Evolutionary conservation across 1,140 invertebrate genomes (phyloP).

Genomic region (Brachionus paranguensis): DNA sequence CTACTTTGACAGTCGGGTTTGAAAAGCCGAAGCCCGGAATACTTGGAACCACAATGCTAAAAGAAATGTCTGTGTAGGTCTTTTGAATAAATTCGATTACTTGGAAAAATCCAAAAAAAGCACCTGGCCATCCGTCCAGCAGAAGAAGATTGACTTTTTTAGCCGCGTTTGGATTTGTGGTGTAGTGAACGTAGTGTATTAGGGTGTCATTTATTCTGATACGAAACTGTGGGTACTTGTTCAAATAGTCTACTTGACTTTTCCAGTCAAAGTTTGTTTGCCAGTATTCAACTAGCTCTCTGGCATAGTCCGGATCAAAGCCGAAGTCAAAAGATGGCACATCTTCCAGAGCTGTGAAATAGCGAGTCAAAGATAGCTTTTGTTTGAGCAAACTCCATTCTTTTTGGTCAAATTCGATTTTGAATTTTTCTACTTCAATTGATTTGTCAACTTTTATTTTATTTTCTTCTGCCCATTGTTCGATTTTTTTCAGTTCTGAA

Average conservation of each 20-base stretch:
- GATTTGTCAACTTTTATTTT: not conserved
- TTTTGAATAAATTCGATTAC: conserved; percentile 58
- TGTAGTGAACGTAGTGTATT: conserved; percentile 62
- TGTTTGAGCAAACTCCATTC: conserved; percentile 16
- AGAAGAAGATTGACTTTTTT: conserved; percentile 62
- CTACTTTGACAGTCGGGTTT: conserved; percentile 52
- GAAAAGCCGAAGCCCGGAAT: conserved; percentile 80
- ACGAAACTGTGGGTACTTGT: conserved; percentile 67
- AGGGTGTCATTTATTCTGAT: conserved; percentile 65
- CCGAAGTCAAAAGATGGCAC: conserved; percentile 17
- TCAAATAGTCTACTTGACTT: conserved; percentile 64
- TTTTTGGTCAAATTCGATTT: conserved; percentile 12
- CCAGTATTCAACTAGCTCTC: conserved; percentile 68
- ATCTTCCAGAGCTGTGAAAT: not conserved
- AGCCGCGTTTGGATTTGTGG: conserved; percentile 51
- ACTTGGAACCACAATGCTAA: conserved; percentile 73
- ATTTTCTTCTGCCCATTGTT: conserved; percentile 10
- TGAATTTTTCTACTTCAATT: not conserved
- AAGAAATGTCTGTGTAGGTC: conserved; percentile 54
- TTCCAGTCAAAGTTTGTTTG: conserved; percentile 67
- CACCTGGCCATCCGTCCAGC: conserved; percentile 81
- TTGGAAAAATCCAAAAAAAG: conserved; percentile 75
- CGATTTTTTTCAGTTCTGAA: not conserved
- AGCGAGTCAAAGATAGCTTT: not conserved
- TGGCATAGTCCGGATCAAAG: conserved; percentile 33